Percentiles rank a stretch among this genome's conserved stretches.
phyloP scores from a whole-genome alignment of 2,888 invertebrate species.

The Willowsia nigromaculata region DNA sequence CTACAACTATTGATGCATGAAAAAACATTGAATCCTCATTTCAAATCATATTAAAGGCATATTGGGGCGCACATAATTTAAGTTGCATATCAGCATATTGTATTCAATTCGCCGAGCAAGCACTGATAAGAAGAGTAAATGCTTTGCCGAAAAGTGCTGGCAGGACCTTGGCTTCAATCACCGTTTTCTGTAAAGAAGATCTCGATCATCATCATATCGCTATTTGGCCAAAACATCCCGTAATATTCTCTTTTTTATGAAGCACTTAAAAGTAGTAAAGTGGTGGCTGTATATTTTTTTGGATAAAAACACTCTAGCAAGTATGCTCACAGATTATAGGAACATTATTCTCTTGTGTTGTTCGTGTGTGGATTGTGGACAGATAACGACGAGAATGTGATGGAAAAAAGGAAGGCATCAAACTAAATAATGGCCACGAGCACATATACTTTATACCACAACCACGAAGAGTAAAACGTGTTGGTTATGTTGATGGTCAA shows the following conservation, averaged over 20 bases:
- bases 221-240: neutral
- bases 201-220: neutral
- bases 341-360: neutral
- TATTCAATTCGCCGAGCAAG: neutral
- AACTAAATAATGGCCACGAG: conserved; percentile 34
- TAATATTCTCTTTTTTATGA: conserved; percentile 20
- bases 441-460: neutral
- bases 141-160: neutral
- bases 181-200: neutral
- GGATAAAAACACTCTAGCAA: neutral
- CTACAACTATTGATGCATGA: too few species aligned
- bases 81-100: too few species aligned
- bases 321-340: neutral
- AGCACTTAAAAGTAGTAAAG: neutral
- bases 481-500: conserved; percentile 44
- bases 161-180: neutral
- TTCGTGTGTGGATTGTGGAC: neutral
- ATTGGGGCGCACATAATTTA: too few species aligned
- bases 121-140: neutral
- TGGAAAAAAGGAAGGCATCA: conserved; percentile 45
- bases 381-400: conserved; percentile 26
- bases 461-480: neutral
- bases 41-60: neutral
- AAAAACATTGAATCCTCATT: conserved; percentile 5
- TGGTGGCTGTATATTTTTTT: neutral